Base-by-base conservation (phyloP, 2,888 invertebrate genomes). In the Drosophila buzzatii region DNA sequence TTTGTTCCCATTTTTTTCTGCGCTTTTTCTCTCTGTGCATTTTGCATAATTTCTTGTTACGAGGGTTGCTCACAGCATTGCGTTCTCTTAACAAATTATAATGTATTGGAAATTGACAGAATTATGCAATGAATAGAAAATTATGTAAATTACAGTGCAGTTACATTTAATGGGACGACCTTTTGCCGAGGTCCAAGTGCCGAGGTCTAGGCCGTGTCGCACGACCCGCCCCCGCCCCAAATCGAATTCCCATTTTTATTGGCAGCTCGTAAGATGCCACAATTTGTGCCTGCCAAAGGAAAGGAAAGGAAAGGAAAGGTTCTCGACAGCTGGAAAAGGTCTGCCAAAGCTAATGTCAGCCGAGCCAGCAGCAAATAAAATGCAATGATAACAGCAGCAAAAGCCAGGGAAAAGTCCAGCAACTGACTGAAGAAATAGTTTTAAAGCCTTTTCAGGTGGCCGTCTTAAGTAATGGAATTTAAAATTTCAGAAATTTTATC, bases 121-220 rank as follows among this genome's bases (percentile, higher is more conserved):
- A 91, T 91, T 91, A 91, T 92, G 90, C 91, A 91, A 91, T 91
- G 91, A 91, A 91, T 91, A 91, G 90, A 91, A 91, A 91, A 92
- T 91, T 91, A 91, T 91, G 91, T 80, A 91, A 91, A 91, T 91
- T 92, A 91, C 88, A 88, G 85, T 82, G 91, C 89, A 91, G 91
- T 91, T 91, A 85, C 87, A 91, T 91, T 91, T 92, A 92, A 91
- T 92, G 90, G 85, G 62, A 68, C 70, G 76, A 88, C 87, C 89
- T 87, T 89, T 89, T 81, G 63, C 35, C 33, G 2, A 51, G 51
- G 51, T 51, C 51, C 35, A 51, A 51, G 49, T 51, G 51, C n/a
- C 20, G 18, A 0, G 33, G n/a, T n/a, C 18, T 5, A 6, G 33
- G 35, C 18, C 23, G 8, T 59, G 68, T 76, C 61, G 67, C 56